Base-by-base conservation (phyloP, 2,797 vertebrate species). In the Basileuterus tristriatus region DNA sequence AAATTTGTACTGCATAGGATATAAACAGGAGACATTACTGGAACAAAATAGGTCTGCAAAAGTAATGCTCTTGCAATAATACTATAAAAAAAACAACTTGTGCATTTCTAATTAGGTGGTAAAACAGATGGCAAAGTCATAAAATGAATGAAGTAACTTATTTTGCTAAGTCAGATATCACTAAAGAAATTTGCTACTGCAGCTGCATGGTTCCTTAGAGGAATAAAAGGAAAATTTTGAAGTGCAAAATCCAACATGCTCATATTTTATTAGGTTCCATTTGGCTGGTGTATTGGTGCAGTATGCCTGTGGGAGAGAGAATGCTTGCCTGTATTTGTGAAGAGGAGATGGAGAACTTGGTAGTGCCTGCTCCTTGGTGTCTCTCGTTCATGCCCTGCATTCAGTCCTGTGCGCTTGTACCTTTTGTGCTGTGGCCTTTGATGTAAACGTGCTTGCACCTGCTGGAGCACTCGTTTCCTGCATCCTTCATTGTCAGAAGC, bases 211-310 rank as follows among this genome's bases (percentile, higher is more conserved):
- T 84, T 94, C 67, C 60, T 76, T 59, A 30, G 44, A 72, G n/a
- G 16, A 91, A 68, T 50, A 56, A 84, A 95, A 82, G 37, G 23
- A 60, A 43, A 29, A 43, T 69, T 85, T 80, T 90, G 15, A 92
- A 76, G 62, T 43, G 39, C 30, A 46, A 87, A 87, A 52, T 67
- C 52, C 83, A 92, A 32, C 27, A 7, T 72, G n/a, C 19, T 84
- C 5, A 0, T 89, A 5, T 82, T 93, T 91, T 22, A 63, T 39
- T 79, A 56, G 83, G 52, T 84, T 95, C 56, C 4, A 0, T 84
- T 80, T 93, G 67, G 32, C 49, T 95, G 83, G 29, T 86, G 49
- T 64, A 22, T 90, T 83, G 70, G 65, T 95, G 76, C 64, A 77
- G 47, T 44, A 47, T 94, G 60, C 65, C 13, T 85, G 19, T 74